Base-by-base conservation (phyloP, 2,888 invertebrate species). In the Artemia sinica region DNA sequence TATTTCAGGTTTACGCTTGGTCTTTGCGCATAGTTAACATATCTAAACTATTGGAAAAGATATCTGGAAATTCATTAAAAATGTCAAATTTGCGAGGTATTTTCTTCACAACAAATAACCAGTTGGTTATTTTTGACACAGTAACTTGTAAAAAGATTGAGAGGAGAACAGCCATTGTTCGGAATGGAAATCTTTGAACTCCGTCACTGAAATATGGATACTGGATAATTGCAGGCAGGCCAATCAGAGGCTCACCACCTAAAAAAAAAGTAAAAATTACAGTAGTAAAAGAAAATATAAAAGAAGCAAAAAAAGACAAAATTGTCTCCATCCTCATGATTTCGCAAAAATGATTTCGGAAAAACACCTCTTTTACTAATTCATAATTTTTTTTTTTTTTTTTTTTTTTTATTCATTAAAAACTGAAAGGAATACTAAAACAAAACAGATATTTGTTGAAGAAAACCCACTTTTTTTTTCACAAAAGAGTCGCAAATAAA, bases 21-120 rank as follows among this genome's bases (percentile, higher is more conserved):
- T 41, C 4, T 41, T 41, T 41, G 41, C 41, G 41, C 41, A 41
- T 41, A 6, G 41, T 41, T 41, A 41, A 41, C 41, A 41, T 41
- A 41, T 41, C 41, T 41, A 41, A 41, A 41, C 41, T 41, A 41
- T 41, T 41, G 41, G 41, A 41, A 41, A 6, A 41, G 6, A 3
- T 41, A 18, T 58, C 63, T 18, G 63, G 63, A 10, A 58, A 58
- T 18, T 18, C 63, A 58, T 10, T 58, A 18, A 58, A 28, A n/a
- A 58, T 18, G 28, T 58, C 63, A 28, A n/a, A 58, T 18, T 28
- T 8, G 8, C 63, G 89, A 70, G 90, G 89, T 71, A 96, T 79
- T 75, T 85, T 84, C 14, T 92, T 94, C 66, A 84, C 85, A 78
- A 90, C 87, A 80, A 96, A 96, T 72, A 91, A 81, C 82, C 85